Percentiles rank a stretch among this genome's conserved stretches.
Conservation (phyloP, 2,888 invertebrate species). For the Saturnia pavonia region DNA sequence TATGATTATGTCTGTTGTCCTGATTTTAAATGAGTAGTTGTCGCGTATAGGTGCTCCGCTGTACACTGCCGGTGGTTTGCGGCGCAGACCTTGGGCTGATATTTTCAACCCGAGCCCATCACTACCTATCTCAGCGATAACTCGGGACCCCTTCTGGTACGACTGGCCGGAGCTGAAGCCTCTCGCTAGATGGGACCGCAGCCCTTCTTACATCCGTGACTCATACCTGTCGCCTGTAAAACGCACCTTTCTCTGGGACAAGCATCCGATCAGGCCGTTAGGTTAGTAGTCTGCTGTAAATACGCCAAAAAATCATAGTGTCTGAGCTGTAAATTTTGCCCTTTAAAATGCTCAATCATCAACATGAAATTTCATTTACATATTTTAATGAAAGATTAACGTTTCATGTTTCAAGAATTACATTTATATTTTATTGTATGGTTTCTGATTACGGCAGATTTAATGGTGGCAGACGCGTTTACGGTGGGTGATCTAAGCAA, state of each 20-base stretch:
- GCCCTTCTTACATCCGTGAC: slow-evolving; percentile 91
- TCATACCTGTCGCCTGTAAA: slow-evolving; percentile 95
- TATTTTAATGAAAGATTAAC: slow-evolving; percentile 24
- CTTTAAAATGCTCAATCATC: slow-evolving; percentile 45
- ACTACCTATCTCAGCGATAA: slow-evolving; percentile 90
- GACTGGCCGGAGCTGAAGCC: slow-evolving; percentile 91
- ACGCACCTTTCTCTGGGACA: slow-evolving; percentile 95
- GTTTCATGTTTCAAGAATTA: slow-evolving; percentile 6
- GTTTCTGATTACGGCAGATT: slow-evolving; percentile 59
- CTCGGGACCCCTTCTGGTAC: slow-evolving; percentile 95
- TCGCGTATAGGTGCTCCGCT: slow-evolving; percentile 85
- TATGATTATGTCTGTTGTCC: slow-evolving; percentile 58
- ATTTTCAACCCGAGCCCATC: slow-evolving; percentile 90
- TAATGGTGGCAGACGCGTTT: slow-evolving; percentile 74
- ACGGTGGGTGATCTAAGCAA: slow-evolving; percentile 75
- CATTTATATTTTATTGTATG: slow-evolving; percentile 22
- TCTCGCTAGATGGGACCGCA: slow-evolving; percentile 86
- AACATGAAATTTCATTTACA: slow-evolving; percentile 34
- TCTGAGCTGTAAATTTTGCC: slow-evolving; percentile 66
- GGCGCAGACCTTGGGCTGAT: slow-evolving; percentile 83
- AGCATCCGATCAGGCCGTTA: slow-evolving; percentile 94
- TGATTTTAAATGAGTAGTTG: slow-evolving; percentile 57
- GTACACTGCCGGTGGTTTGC: slow-evolving; percentile 85
- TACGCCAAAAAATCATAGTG: slow-evolving; percentile 49
- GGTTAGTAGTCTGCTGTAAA: slow-evolving; percentile 86